These are phyloP conservation scores for Xiphophorus couchianus DNA, from an alignment of 2,113 vertebrate genomes.

Conservation along the genomic window DNA sequence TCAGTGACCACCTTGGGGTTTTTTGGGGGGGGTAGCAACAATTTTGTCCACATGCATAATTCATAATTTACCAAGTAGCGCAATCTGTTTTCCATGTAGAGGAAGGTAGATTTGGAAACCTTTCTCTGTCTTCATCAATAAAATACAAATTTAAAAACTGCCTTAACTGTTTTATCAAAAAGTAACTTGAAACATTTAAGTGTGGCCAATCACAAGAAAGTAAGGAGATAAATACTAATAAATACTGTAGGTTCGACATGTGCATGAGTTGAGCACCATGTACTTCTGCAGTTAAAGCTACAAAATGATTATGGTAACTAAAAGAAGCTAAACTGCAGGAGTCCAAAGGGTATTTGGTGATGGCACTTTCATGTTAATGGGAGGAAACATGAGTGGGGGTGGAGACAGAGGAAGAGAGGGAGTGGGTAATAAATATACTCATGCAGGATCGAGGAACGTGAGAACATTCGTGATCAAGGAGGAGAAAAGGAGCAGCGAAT, in stretches of 20 bases:
- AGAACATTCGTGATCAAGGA: slow-evolving; percentile 3
- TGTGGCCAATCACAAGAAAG: neutral
- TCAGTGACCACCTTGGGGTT: too few species aligned
- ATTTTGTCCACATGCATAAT: too few species aligned
- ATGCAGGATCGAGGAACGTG: slow-evolving; percentile 30
- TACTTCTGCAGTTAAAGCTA: neutral
- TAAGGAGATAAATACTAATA: neutral
- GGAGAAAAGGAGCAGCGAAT: neutral
- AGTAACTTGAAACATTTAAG: neutral
- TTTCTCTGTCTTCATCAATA: neutral
- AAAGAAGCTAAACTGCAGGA: neutral
- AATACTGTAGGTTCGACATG: neutral
- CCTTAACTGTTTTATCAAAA: neutral
- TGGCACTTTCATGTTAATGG: slow-evolving; percentile 4
- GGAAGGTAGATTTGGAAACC: neutral
- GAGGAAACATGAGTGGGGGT: neutral
- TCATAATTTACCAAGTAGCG: too few species aligned
- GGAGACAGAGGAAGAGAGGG: slow-evolving; percentile 2
- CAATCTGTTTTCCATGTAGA: neutral
- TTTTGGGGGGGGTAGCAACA: too few species aligned
- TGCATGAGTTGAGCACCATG: neutral
- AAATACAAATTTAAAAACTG: neutral
- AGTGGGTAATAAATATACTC: slow-evolving; percentile 14
- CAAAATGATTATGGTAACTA: neutral
- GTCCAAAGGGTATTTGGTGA: neutral